A percentile compares a stretch with the other conserved stretches of the same genome.
Conservation (phyloP, 1,140 invertebrate species). For the Coenobita brevimanus region DNA sequence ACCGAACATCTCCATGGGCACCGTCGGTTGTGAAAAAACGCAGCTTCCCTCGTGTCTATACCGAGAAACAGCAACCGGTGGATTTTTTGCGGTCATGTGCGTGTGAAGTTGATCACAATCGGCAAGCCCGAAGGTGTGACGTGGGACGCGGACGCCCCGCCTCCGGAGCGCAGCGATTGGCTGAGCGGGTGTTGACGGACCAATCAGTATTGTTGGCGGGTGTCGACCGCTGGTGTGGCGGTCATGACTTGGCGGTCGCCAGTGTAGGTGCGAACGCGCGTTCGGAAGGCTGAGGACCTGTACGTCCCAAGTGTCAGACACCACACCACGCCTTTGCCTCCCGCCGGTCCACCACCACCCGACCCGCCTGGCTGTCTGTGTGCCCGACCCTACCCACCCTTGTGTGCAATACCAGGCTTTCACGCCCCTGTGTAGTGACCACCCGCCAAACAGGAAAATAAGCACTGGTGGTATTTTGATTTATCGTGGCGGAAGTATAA, state of each 20-base stretch:
- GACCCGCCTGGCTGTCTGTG: not conserved
- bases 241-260: constrained; percentile 68
- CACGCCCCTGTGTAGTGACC: constrained; percentile 34
- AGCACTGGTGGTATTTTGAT: constrained; percentile 57
- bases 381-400: constrained; percentile 19
- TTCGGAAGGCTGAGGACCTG: constrained; percentile 64
- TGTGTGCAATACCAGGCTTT: constrained; percentile 48
- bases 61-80: constrained; percentile 52
- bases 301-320: constrained; percentile 66
- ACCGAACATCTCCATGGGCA: not conserved
- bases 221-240: constrained; percentile 68
- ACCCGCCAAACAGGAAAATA: constrained; percentile 38
- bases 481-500: constrained; percentile 43
- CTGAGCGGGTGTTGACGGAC: constrained; percentile 67
- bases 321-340: constrained; percentile 55
- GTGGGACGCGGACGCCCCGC: constrained; percentile 66
- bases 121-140: constrained; percentile 68
- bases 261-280: constrained; percentile 69
- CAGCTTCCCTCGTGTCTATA: constrained; percentile 22
- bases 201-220: constrained; percentile 69
- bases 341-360: constrained; percentile 28
- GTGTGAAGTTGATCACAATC: constrained; percentile 69
- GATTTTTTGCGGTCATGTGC: constrained; percentile 68
- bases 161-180: constrained; percentile 55
- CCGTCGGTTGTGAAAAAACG: not conserved